phyloP scores from a whole-genome alignment of 1,140 invertebrate species.

The Steinernema khuongi region DNA sequence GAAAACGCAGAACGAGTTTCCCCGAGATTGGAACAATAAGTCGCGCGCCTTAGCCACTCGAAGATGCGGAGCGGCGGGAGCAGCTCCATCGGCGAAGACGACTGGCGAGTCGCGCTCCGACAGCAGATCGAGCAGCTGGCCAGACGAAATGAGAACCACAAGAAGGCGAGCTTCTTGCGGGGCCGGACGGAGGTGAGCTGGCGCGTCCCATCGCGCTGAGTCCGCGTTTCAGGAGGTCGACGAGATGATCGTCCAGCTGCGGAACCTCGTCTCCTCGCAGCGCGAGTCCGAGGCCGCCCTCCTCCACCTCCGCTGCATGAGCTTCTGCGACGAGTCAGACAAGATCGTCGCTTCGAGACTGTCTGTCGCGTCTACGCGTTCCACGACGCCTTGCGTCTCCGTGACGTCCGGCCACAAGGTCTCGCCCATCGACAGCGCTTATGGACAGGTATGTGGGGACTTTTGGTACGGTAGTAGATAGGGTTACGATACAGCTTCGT shows the following conservation, averaged over 20 bases:
- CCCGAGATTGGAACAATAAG: slow-evolving; percentile 6
- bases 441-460: too few species aligned
- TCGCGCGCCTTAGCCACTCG: neutral
- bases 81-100: slow-evolving; percentile 20
- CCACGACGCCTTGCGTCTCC: neutral
- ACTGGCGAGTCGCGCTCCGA: slow-evolving; percentile 33
- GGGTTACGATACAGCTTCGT: too few species aligned
- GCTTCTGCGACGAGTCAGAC: slow-evolving; percentile 44
- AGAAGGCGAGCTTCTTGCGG: neutral
- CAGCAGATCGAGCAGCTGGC: slow-evolving; percentile 40
- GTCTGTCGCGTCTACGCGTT: slow-evolving; percentile 20
- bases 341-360: slow-evolving; percentile 22
- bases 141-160: slow-evolving; percentile 34
- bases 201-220: slow-evolving; percentile 12
- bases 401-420: neutral
- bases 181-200: slow-evolving; percentile 30
- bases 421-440: neutral
- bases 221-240: slow-evolving; percentile 37
- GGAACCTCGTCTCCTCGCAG: slow-evolving; percentile 31
- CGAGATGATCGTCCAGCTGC: slow-evolving; percentile 30
- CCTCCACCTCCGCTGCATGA: slow-evolving; percentile 42
- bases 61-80: neutral
- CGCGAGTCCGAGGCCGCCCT: slow-evolving; percentile 35
- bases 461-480: too few species aligned
- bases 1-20: slow-evolving; percentile 11